A percentile compares a stretch with the other conserved stretches of the same genome.
Evolutionary conservation across 2,797 vertebrate species (phyloP).

Genomic region (Microtus californicus): DNA sequence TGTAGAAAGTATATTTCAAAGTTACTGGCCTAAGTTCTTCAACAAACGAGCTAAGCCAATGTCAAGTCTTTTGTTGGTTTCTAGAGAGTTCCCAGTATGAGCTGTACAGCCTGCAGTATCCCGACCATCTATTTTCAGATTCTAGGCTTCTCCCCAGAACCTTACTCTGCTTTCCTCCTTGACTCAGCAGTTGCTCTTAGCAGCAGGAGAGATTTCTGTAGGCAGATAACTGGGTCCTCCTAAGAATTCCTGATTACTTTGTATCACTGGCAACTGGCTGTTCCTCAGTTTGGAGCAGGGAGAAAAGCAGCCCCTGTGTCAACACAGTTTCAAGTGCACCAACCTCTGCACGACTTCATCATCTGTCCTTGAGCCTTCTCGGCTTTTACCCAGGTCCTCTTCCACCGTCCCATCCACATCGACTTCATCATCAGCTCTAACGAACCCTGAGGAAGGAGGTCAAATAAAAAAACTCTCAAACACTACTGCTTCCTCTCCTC

Average conservation of each 20-base stretch:
- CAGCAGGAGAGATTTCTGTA: neutral
- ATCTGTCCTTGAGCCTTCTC: slow-evolving; percentile 97
- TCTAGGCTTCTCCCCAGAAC: neutral
- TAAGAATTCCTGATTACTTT: neutral
- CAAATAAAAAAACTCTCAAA: neutral
- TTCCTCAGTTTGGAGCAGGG: neutral
- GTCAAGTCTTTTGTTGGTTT: neutral
- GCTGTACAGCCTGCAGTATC: neutral
- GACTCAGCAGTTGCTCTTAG: neutral
- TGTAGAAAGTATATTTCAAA: neutral
- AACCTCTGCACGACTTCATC: slow-evolving; percentile 98
- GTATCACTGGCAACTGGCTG: neutral
- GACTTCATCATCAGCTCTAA: slow-evolving; percentile 93
- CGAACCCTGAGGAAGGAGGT: slow-evolving; percentile 88
- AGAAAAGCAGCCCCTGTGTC: neutral
- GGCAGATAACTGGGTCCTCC: neutral
- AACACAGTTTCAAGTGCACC: slow-evolving; percentile 37
- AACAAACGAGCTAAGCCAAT: neutral
- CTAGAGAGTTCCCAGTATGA: neutral
- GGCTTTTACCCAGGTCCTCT: slow-evolving; percentile 97
- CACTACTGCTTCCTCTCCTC: rapidly evolving
- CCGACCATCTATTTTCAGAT: neutral
- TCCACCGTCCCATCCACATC: slow-evolving; percentile 95
- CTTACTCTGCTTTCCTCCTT: neutral
- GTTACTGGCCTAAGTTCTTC: neutral